Conservation (phyloP, 2,113 vertebrate genomes). For the Xerus inauris region DNA sequence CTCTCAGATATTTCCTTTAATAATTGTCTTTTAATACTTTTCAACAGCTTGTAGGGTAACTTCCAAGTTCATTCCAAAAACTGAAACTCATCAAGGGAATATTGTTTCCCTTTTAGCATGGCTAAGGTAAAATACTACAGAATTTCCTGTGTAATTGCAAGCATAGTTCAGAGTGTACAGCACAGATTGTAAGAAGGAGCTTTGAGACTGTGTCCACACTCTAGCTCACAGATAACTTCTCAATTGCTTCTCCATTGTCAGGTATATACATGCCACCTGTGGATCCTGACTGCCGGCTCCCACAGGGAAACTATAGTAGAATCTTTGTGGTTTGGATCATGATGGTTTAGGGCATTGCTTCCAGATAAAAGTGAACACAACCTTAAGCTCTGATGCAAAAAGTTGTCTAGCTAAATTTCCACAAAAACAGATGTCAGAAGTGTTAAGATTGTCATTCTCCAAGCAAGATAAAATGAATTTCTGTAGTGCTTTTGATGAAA, state of each 20-base stretch:
- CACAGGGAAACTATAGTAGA: not conserved
- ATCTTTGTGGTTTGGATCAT: not conserved
- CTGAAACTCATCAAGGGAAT: not conserved
- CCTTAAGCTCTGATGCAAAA: not conserved
- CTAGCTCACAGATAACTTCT: not conserved
- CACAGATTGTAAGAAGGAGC: not conserved
- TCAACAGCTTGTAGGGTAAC: not conserved
- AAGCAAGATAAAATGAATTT: conserved; percentile 47
- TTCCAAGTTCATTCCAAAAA: not conserved
- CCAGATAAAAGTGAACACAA: not conserved
- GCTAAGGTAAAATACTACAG: not conserved
- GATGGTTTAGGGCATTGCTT: not conserved
- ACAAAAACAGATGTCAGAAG: not conserved
- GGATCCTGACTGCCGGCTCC: not conserved
- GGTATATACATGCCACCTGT: not conserved
- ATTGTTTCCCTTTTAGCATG: not conserved
- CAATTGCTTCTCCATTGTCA: not conserved
- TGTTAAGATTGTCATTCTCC: not conserved
- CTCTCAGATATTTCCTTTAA: not conserved
- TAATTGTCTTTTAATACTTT: not conserved
- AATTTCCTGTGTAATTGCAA: not conserved
- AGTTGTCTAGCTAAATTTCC: not conserved
- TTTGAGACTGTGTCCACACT: not conserved
- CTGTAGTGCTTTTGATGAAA: conserved; percentile 41
- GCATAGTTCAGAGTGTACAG: not conserved